These are phyloP conservation scores for Ellobius talpinus DNA, from an alignment of 2,113 vertebrate genomes.

Conservation along the genomic window DNA sequence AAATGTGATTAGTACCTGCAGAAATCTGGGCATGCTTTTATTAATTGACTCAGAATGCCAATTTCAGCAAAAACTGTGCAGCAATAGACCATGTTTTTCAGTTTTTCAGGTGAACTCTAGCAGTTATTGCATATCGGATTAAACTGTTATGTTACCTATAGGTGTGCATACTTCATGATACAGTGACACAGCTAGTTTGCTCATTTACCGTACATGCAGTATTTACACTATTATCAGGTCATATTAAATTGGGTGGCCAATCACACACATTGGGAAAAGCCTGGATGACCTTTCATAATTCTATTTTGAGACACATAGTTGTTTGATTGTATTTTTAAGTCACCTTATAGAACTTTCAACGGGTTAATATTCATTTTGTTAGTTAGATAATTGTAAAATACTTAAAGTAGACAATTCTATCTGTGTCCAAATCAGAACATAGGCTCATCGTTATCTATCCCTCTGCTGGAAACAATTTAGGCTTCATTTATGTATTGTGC, in stretches of 20 bases:
- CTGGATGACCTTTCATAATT: background rate
- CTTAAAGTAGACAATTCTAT: background rate
- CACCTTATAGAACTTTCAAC: background rate
- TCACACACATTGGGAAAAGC: background rate
- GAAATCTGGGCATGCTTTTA: background rate
- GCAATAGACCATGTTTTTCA: background rate
- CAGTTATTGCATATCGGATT: background rate
- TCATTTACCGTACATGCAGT: background rate
- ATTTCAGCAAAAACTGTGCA: background rate
- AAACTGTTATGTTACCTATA: background rate
- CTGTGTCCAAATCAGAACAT: background rate
- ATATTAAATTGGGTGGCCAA: background rate
- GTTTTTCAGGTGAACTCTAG: background rate
- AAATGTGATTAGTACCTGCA: background rate
- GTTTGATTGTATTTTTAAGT: background rate
- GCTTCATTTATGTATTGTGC: background rate
- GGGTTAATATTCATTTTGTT: background rate
- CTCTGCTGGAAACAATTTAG: background rate
- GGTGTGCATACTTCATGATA: background rate
- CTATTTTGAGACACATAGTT: background rate
- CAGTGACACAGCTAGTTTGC: rapidly evolving
- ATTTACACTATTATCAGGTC: background rate
- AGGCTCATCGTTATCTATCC: background rate
- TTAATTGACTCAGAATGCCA: background rate
- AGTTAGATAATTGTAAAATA: background rate